Evolutionary conservation across 2,888 invertebrate genomes (phyloP), one percentile per base, ranked within the genome.

Genomic region (Archips crataeganus): DNA sequence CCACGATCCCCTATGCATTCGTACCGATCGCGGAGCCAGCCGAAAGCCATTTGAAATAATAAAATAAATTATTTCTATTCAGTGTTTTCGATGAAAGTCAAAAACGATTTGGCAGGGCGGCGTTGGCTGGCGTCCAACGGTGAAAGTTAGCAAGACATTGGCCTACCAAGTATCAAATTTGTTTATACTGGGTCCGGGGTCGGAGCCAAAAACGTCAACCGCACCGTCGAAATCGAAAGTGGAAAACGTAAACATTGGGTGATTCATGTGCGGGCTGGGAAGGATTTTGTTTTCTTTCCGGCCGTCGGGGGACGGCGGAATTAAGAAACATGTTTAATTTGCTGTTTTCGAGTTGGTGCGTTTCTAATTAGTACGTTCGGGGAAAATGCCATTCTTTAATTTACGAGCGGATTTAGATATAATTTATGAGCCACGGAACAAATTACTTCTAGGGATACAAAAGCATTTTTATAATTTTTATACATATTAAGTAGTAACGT

Each of bases 141-240:
- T 85, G 93, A 94, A 92, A 94, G 94, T 93, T 91, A 85, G 78
- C 84, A 87, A 90, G 89, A 87, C 90, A 87, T 90, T 90, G 89
- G 88, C 90, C 91, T 88, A 90, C 88, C 87, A 83, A 87, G 88
- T 90, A 90, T 88, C 87, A 83, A 87, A 89, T 90, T 91, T 91
- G 90, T 92, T 92, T 92, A 87, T 89, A 88, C 84, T 86, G 85
- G 64, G 70, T 64, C 75, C 75, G 79, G 79, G 83, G 80, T 81
- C 78, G 79, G 86, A 85, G 89, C 89, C 88, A 85, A 87, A 84
- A 87, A 84, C 85, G 84, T 79, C 63, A 68, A 71, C 75, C 73
- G 68, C 63, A 65, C 64, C 51, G 65, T 34, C 51, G 91, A 91
- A 91, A 92, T 90, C 87, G 85, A 82, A 81, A 81, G 75, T 78